Conservation (phyloP, 2,888 invertebrate genomes). For the Drosophila histrio region DNA sequence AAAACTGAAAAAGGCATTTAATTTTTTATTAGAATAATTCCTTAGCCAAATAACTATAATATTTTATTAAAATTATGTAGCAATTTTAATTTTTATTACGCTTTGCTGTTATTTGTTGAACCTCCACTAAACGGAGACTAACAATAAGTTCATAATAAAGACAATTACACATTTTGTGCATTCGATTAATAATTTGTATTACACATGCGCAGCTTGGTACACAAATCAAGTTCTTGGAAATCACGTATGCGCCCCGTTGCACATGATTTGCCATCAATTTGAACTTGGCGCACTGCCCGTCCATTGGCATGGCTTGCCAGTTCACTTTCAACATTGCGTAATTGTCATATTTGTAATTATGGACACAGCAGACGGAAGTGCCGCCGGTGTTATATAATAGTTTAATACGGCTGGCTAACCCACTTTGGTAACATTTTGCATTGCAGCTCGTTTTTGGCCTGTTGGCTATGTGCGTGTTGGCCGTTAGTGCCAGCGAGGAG, state of each 20-base stretch:
- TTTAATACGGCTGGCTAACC: conserved; percentile 44
- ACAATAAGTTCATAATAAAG: not conserved
- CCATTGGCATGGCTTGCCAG: conserved; percentile 11
- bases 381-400: conserved; percentile 42
- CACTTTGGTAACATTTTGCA: conserved; percentile 33
- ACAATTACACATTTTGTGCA: not conserved
- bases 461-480: conserved; percentile 86
- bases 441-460: conserved; percentile 83
- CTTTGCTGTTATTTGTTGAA: no score
- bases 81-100: not conserved
- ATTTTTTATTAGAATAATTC: no score
- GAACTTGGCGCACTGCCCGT: conserved; percentile 69
- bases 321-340: conserved; percentile 57
- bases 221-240: conserved; percentile 41
- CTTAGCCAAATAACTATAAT: not conserved
- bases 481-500: conserved; percentile 86
- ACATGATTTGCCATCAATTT: conserved; percentile 30
- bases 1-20: not conserved
- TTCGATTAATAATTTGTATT: not conserved
- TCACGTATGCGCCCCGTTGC: conserved; percentile 56
- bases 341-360: conserved; percentile 68
- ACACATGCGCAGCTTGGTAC: conserved; percentile 9
- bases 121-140: no score
- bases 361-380: conserved; percentile 57
- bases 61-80: not conserved